phyloP scores from a whole-genome alignment of 2,797 vertebrate species.

The Onychomys torridus region DNA sequence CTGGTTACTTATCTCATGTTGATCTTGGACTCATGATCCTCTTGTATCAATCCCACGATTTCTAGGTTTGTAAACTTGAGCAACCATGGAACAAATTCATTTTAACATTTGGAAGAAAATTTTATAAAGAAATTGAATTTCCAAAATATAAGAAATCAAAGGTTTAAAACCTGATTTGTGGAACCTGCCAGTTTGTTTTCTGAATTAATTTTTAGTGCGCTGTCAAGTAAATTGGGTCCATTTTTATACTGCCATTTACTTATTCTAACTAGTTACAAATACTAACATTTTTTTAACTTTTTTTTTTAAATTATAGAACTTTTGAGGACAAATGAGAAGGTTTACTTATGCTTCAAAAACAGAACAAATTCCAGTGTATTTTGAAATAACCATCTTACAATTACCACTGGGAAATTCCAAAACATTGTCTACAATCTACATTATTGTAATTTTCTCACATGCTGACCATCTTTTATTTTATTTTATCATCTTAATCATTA shows the following conservation, averaged over 20 bases:
- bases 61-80: not conserved
- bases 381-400: not conserved
- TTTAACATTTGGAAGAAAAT: not conserved
- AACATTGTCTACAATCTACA: not conserved
- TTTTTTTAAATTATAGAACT: constrained; percentile 32
- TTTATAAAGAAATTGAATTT: constrained; percentile 25
- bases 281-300: not conserved
- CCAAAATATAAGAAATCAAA: not conserved
- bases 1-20: not conserved
- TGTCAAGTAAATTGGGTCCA: not conserved
- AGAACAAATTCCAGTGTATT: not conserved
- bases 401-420: not conserved
- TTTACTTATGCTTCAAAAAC: not conserved
- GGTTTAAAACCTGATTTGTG: not conserved
- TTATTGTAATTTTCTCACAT: not conserved
- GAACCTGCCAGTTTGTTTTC: not conserved
- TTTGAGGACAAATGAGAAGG: not conserved
- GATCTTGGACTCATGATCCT: not conserved
- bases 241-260: not conserved
- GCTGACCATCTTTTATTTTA: not conserved
- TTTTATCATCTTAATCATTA: constrained; percentile 11
- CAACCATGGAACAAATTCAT: not conserved
- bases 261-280: not conserved
- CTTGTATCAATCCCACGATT: not conserved
- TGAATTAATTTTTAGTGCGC: not conserved